Conservation (phyloP, 2,113 vertebrate genomes). For the Pluvialis apricaria region DNA sequence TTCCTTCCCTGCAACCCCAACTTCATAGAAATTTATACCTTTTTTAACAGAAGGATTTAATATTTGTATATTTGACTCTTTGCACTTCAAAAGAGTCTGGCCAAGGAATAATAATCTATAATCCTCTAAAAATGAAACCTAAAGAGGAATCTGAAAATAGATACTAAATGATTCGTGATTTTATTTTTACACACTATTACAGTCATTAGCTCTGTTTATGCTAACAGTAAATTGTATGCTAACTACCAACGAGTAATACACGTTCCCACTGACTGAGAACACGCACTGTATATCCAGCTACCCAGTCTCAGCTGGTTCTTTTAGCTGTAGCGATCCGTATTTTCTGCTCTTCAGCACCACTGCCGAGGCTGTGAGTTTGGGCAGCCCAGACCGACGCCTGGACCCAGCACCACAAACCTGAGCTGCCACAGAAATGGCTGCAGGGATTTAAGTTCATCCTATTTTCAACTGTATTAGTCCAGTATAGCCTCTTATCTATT, state of each 20-base stretch:
- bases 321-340: not conserved
- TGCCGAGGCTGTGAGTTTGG: accelerated
- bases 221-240: not conserved
- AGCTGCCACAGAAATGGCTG: not conserved
- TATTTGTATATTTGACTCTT: not conserved
- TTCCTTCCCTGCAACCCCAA: not conserved
- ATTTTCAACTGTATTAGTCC: not conserved
- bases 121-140: not conserved
- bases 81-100: not conserved
- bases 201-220: not conserved
- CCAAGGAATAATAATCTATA: not conserved
- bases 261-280: not conserved
- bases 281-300: not conserved
- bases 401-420: not conserved
- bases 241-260: not conserved
- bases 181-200: not conserved
- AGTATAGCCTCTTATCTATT: not conserved
- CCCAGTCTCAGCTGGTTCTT: not conserved
- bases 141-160: not conserved
- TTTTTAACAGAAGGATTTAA: not conserved
- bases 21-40: not conserved
- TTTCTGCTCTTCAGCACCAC: not conserved
- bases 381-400: not conserved
- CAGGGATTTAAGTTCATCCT: not conserved
- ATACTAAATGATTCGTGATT: not conserved